These are phyloP conservation scores for Bombus waltoni DNA, from an alignment of 1,140 invertebrate genomes.

Conservation along the genomic window DNA sequence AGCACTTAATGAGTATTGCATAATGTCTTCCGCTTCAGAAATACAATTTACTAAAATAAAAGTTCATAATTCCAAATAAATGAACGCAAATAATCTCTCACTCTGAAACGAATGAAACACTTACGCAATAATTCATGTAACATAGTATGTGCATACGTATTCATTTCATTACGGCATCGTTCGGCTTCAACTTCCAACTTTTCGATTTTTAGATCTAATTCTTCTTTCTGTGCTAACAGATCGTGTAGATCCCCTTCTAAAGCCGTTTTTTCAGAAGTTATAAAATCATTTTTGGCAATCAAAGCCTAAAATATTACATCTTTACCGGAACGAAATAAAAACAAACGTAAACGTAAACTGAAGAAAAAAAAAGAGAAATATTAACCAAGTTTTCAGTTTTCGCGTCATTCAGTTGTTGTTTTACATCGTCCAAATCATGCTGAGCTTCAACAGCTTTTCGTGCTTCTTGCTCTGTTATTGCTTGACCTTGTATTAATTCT, in stretches of 20 bases:
- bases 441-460: constrained; percentile 81
- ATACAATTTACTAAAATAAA: constrained; percentile 83
- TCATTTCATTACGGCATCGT: constrained; percentile 72
- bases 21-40: constrained; percentile 84
- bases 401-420: constrained; percentile 81
- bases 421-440: constrained; percentile 80
- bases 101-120: constrained; percentile 52
- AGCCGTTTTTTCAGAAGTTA: constrained; percentile 84
- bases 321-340: constrained; percentile 22
- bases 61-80: not conserved
- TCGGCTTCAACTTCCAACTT: constrained; percentile 78
- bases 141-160: constrained; percentile 72
- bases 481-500: constrained; percentile 83
- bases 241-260: constrained; percentile 87
- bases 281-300: constrained; percentile 81
- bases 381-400: constrained; percentile 82
- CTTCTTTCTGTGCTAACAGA: constrained; percentile 86
- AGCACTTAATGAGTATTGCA: constrained; percentile 86
- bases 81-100: constrained; percentile 13
- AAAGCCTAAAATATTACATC: constrained; percentile 74
- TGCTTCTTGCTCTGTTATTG: constrained; percentile 83
- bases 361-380: constrained; percentile 38
- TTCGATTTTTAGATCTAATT: constrained; percentile 84
- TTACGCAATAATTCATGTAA: constrained; percentile 78
- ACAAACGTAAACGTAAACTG: not conserved